phyloP scores from a whole-genome alignment of 2,797 vertebrate genomes.

The Manis javanica region DNA sequence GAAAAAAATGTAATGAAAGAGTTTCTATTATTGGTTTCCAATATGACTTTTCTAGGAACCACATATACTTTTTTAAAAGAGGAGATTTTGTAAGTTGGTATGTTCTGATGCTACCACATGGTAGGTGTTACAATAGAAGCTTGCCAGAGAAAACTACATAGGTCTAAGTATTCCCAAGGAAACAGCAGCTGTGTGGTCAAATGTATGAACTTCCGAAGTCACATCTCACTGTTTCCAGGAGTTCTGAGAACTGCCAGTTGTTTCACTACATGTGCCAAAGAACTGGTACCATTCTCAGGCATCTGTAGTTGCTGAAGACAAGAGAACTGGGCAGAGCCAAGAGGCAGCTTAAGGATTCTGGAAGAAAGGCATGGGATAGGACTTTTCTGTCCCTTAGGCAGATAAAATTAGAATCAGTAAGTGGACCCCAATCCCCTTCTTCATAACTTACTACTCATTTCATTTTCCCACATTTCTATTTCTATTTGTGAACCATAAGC shows the following conservation, averaged over 20 bases:
- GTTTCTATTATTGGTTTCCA: conserved; percentile 19
- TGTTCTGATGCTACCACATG: not conserved
- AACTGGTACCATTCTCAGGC: not conserved
- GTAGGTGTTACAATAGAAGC: not conserved
- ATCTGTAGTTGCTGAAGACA: not conserved
- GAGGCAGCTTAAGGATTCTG: not conserved
- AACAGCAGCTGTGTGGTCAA: conserved; percentile 54
- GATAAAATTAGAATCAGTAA: conserved; percentile 18
- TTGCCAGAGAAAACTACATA: not conserved
- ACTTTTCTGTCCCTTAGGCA: not conserved
- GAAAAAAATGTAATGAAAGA: not conserved
- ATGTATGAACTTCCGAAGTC: conserved; percentile 25
- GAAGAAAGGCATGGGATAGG: not conserved
- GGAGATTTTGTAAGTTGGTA: not conserved
- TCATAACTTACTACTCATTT: not conserved
- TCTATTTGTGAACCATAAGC: conserved; percentile 22
- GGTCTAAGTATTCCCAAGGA: conserved; percentile 32
- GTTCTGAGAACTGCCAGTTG: conserved; percentile 32
- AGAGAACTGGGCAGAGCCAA: not conserved
- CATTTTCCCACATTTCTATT: not conserved
- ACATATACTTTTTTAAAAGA: conserved; percentile 48
- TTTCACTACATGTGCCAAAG: conserved; percentile 24
- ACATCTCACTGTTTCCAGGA: conserved; percentile 34
- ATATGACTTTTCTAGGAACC: conserved; percentile 32
- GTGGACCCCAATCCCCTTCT: not conserved